Base-by-base conservation (phyloP, 2,113 vertebrate species). In the Pituophis catenifer region DNA sequence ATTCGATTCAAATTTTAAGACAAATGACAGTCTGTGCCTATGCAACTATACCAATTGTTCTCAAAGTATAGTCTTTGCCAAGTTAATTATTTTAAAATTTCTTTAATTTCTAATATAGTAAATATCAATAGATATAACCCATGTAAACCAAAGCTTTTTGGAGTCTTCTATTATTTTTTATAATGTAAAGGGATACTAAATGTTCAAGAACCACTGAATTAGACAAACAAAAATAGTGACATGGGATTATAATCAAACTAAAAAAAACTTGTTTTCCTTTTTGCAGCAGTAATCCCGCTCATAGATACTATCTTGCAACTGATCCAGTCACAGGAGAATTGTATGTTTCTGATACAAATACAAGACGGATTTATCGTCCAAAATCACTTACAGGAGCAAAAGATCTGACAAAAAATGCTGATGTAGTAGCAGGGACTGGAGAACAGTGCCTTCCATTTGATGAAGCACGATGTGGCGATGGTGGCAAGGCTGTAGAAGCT, bases 371-470 rank as follows among this genome's bases (percentile, higher is more conserved):
- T 95, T 99, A 99, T 95, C 97, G 98, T 5, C 99, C 99, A 0
- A 99, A 98, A 94, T 98, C 96, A 0, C 97, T 99, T 26, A 98
- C 96, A 0, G 98, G 99, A 12, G 97, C 97, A 0, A 98, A 99
- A 94, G 99, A 99, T 70, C 97, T 99, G 94, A 99, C 98, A 62
- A 98, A 98, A 90, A 99, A 99, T 2, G 98, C 98, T 0, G 99
- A 99, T 94, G 98, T 99, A 29, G 97, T 99, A 1, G 99, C 98
- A 2, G 99, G 99, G 17, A 99, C 99, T 0, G 99, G 99, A 1
- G 99, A 99, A 52, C 99, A 99, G 95, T 99, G 99, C 95, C 98
- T 99, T 54, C 99, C 99, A 0, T 99, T 99, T 2, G 99, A 99
- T 54, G 99, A 99, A 95, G 98, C 99, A 87, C 98, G 99, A 94